Evolutionary conservation across 2,888 invertebrate species (phyloP), one percentile per base, ranked within the genome.

Genomic region (Clostera curtula): DNA sequence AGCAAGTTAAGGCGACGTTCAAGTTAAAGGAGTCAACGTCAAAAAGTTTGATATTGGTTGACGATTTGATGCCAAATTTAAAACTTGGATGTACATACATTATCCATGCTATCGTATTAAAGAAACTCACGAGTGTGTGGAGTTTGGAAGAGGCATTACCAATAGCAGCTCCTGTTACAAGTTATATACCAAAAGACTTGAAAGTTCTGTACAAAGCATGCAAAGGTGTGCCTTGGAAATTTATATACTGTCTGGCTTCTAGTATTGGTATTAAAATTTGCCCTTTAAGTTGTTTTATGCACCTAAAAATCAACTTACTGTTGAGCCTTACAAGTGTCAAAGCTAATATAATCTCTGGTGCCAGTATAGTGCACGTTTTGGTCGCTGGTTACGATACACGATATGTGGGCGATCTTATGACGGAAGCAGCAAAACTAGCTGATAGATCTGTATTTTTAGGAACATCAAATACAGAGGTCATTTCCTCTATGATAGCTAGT

Each of bases 221-320:
- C 36, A 47, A 60, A 13, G 63, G 63, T 5, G 24, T 64, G 6
- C 62, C 82, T 6, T 83, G 77, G 76, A 72, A 68, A 41, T 82
- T 82, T 36, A 63, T 83, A 29, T 82, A 76, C 43, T 76, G 76
- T 27, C 51, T 83, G 4, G 70, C 83, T 20, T 79, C 77, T 1
- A 66, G 58, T 16, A 65, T 83, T 28, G 82, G 77, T 6, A 45
- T 62, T 9, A 67, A 63, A 29, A 46, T 71, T 7, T 70, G 72
- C 19, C 83, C 83, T 8, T 44, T 71, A 17, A 65, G 70, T 38
- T 73, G 73, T 36, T 83, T 75, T 34, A 75, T 83, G 66, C 69
- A 75, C 29, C 58, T 77, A 1, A 83, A 83, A 51, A 76, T 80
- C 36, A 60, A 46, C 40, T 52, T 83, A 11, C 37, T 83, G 18